Conservation (phyloP, 2,797 vertebrate species). For the Gymnoscopelus microlampas region DNA sequence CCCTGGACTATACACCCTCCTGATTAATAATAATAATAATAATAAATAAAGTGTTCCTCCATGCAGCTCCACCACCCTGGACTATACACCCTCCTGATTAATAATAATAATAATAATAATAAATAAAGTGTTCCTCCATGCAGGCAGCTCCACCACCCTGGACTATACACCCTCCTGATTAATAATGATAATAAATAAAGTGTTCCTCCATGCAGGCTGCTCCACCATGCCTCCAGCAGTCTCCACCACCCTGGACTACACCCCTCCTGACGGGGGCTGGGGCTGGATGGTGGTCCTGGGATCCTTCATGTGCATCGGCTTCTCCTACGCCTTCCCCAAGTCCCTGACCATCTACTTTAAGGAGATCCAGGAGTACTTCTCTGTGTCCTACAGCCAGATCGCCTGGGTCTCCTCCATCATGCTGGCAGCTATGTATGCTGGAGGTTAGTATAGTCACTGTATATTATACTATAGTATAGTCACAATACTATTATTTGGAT, state of each 20-base stretch:
- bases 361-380: slow-evolving; percentile 91
- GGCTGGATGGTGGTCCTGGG: slow-evolving; percentile 81
- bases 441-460: slow-evolving; percentile 69
- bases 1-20: too few species aligned
- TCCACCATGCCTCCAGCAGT: slow-evolving; percentile 75
- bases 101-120: too few species aligned
- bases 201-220: too few species aligned
- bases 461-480: not conserved
- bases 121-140: too few species aligned
- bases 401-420: slow-evolving; percentile 86
- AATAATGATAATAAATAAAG: too few species aligned
- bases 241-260: slow-evolving; percentile 63
- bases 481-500: not conserved
- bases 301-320: slow-evolving; percentile 84
- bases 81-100: too few species aligned
- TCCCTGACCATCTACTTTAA: slow-evolving; percentile 86
- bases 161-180: too few species aligned
- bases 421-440: slow-evolving; percentile 84
- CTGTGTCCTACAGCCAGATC: slow-evolving; percentile 84
- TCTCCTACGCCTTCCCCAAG: slow-evolving; percentile 88
- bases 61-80: too few species aligned
- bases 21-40: too few species aligned
- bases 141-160: too few species aligned
- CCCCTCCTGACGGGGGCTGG: slow-evolving; percentile 84
- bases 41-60: too few species aligned